phyloP scores from a whole-genome alignment of 2,113 vertebrate species.

The Telmatochromis sp. region DNA sequence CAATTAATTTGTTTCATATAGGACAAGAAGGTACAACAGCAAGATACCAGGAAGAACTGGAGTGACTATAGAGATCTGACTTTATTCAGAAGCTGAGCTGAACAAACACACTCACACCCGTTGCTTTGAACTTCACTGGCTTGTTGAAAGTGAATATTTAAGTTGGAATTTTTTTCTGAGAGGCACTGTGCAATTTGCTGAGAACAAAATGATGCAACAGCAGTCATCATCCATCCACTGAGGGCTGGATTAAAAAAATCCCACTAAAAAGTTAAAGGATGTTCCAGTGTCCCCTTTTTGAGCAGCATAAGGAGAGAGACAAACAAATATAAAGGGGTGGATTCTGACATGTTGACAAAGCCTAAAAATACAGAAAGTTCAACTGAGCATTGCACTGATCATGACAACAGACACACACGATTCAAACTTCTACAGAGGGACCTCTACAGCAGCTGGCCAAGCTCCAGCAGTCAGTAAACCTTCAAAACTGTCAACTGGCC shows the following conservation, averaged over 20 bases:
- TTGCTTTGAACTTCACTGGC: neutral
- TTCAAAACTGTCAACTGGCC: neutral
- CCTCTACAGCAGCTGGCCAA: constrained; percentile 2
- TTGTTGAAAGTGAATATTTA: neutral
- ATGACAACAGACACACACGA: neutral
- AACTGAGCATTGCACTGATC: neutral
- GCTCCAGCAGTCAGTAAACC: constrained; percentile 18
- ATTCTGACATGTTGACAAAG: neutral
- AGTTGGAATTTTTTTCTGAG: neutral
- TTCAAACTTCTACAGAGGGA: neutral
- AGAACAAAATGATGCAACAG: neutral
- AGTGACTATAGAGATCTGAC: neutral
- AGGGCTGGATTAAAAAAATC: neutral
- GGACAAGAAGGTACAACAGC: neutral
- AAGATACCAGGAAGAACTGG: neutral
- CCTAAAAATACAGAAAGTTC: neutral
- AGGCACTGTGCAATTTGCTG: neutral
- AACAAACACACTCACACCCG: neutral
- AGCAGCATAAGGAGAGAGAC: neutral
- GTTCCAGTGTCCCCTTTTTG: neutral
- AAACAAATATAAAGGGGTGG: neutral
- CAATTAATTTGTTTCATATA: neutral
- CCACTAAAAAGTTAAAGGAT: neutral
- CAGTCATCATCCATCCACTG: neutral
- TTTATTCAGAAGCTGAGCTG: neutral